These are phyloP conservation scores for Caenorhabditis inopinata DNA, from an alignment of 1,140 invertebrate species.

Conservation along the genomic window DNA sequence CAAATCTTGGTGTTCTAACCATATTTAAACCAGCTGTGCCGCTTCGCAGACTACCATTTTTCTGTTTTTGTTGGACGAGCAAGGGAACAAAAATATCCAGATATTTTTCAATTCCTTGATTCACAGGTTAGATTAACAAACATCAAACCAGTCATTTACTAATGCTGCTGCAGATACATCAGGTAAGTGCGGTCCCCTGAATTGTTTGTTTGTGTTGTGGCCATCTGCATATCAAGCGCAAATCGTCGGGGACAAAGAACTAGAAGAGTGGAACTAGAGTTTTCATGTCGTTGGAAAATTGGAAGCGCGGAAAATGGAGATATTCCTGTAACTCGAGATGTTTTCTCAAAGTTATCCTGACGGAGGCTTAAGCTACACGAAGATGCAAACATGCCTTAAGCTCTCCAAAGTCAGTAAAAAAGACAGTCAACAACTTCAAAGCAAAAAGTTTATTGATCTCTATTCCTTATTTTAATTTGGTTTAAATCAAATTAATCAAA, in stretches of 20 bases:
- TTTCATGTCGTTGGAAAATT: background rate
- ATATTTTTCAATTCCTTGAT: background rate
- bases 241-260: background rate
- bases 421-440: no score
- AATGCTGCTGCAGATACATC: background rate
- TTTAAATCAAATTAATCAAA: no score
- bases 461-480: no score
- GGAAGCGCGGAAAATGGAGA: slow-evolving; percentile 20
- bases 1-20: no score
- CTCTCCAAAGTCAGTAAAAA: no score
- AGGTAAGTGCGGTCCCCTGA: background rate
- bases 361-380: no score
- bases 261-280: background rate
- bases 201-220: background rate
- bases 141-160: background rate
- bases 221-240: background rate
- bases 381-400: no score
- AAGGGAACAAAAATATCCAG: no score
- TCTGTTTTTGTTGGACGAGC: no score
- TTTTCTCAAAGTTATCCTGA: slow-evolving; percentile 25
- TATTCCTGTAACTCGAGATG: slow-evolving; percentile 15
- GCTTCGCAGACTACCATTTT: no score
- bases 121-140: slow-evolving; percentile 2
- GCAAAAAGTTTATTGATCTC: no score
- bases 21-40: no score